Conservation (phyloP, 2,113 vertebrate genomes). For the Eublepharis macularius region DNA sequence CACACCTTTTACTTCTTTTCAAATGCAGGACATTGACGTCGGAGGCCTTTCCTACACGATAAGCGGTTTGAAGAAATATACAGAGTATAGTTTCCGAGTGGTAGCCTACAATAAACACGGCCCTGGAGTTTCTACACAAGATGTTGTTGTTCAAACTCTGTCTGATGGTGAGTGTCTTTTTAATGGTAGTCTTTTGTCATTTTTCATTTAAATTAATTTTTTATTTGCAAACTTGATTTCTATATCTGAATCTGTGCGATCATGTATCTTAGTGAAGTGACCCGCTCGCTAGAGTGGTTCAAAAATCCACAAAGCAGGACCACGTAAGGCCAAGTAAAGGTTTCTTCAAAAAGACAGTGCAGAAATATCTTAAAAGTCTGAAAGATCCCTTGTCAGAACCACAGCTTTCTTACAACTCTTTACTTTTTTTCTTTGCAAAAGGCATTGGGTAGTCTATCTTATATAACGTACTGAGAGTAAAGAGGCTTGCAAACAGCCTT, state of each 20-base stretch:
- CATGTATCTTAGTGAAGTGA: no score
- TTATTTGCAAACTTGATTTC: neutral
- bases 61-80: conserved; percentile 89
- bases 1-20: neutral
- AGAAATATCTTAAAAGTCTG: no score
- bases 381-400: no score
- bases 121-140: conserved; percentile 93
- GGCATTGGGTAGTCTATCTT: neutral
- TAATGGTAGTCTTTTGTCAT: neutral
- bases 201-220: conserved; percentile 21
- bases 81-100: conserved; percentile 92
- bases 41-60: conserved; percentile 83
- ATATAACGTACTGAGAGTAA: neutral
- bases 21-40: conserved; percentile 85
- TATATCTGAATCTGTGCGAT: rapidly evolving
- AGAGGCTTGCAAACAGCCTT: neutral
- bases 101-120: conserved; percentile 97
- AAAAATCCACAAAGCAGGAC: no score
- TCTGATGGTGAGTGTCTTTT: conserved; percentile 85
- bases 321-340: no score
- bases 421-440: neutral
- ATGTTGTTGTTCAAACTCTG: conserved; percentile 83
- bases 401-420: neutral
- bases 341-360: no score
- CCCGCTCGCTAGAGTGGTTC: no score